Evolutionary conservation across 92 coral and sea anemone genomes (phyloP).

Genomic region (Chrysogorgia sp.): DNA sequence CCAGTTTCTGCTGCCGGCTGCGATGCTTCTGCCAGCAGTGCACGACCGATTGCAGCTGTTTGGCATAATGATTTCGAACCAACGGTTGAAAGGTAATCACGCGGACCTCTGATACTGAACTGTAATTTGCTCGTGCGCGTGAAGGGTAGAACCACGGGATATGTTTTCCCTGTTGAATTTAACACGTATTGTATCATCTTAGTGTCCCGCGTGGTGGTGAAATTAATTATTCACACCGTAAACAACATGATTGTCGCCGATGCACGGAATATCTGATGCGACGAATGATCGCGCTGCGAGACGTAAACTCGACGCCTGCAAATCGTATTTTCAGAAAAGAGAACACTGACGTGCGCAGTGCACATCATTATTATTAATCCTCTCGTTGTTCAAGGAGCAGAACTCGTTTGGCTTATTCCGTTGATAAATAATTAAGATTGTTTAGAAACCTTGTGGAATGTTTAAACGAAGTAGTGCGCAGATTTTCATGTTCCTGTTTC

Average conservation of each 20-base stretch:
- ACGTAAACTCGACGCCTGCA: not conserved
- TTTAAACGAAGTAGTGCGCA: not conserved
- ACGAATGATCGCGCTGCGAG: not conserved
- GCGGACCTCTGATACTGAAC: too few species aligned
- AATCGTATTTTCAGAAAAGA: conserved; percentile 1
- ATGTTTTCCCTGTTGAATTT: not conserved
- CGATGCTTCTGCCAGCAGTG: too few species aligned
- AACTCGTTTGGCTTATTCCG: not conserved
- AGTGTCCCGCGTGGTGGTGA: conserved; percentile 18
- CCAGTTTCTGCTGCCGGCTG: too few species aligned
- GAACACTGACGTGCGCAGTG: not conserved
- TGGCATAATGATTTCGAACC: too few species aligned
- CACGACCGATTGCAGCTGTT: too few species aligned
- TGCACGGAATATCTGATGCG: not conserved
- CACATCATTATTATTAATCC: not conserved
- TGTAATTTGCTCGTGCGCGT: not conserved
- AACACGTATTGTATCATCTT: conserved; percentile 10
- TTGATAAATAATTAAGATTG: not conserved
- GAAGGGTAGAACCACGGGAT: not conserved
- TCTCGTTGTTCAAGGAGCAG: not conserved
- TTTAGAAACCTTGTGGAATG: not conserved
- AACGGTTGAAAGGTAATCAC: conserved; percentile 27
- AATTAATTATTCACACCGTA: conserved; percentile 16
- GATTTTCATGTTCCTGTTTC: not conserved
- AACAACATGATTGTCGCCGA: not conserved